Percentiles rank a stretch among this genome's conserved stretches.
These are phyloP conservation scores for Tachysurus fulvidraco DNA, from an alignment of 2,113 vertebrate species.

Conservation along the genomic window DNA sequence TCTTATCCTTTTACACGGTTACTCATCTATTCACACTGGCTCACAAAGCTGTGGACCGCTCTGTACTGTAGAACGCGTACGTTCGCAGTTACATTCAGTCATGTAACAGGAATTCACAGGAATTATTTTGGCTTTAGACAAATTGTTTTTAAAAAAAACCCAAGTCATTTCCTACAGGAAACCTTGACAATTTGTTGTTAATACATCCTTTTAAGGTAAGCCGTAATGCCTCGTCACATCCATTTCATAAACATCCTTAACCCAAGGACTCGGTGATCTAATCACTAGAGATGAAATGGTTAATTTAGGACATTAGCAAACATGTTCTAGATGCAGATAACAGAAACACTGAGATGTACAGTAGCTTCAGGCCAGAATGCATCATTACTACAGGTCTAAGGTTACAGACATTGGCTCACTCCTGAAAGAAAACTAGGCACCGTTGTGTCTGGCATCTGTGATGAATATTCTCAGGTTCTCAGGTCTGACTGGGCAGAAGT, in stretches of 20 bases:
- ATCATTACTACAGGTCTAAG: background rate
- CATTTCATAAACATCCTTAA: conserved; percentile 56
- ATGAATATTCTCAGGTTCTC: background rate
- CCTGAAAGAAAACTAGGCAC: background rate
- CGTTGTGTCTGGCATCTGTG: background rate
- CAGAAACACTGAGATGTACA: background rate
- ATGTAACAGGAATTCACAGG: background rate
- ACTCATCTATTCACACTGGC: conserved; percentile 4
- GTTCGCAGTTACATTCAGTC: background rate
- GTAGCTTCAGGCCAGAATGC: background rate
- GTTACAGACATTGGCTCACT: background rate
- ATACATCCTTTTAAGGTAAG: conserved; percentile 51
- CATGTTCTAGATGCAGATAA: background rate
- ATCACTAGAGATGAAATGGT: conserved; percentile 58
- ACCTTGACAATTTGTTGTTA: conserved; percentile 26
- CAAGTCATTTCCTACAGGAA: conserved; percentile 41
- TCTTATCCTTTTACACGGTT: conserved; percentile 9
- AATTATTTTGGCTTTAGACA: conserved; percentile 24
- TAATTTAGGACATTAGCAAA: conserved; percentile 50
- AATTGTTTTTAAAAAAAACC: conserved; percentile 41
- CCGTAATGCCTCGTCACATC: conserved; percentile 53
- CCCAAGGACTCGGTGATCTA: conserved; percentile 51
- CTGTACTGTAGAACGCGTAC: background rate
- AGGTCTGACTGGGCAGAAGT: background rate
- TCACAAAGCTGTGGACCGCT: background rate